Base-by-base conservation (phyloP, 2,797 vertebrate genomes). In the Malurus leucopterus region DNA sequence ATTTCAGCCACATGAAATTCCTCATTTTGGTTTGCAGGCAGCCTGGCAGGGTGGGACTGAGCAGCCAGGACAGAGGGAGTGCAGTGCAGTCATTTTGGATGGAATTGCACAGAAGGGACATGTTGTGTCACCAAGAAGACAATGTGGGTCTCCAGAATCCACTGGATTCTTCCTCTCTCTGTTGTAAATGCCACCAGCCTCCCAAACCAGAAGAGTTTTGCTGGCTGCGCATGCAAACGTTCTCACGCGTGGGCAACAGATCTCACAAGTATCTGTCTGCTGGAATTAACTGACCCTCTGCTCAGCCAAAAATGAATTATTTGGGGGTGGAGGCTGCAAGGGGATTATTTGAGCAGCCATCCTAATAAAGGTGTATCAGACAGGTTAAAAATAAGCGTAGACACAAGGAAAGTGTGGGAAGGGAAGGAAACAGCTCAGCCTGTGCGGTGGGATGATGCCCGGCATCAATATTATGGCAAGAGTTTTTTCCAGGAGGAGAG, bases 1-100 rank as follows among this genome's bases (percentile, higher is more conserved):
- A 38, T 84, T 84, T 92, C 72, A 88, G 89, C 62, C 75, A 71
- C 65, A 89, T 84, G 58, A 62, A 36, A 43, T 83, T 84, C 36
- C 47, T 57, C 43, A 83, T 84, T 93, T 62, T 50, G 17, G 47
- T 68, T 68, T 77, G 32, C 58, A 54, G 32, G 38, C 32, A 64
- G 64, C 38, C 61, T 70, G 51, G 43, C 9, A 12, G 49, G 59
- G 59, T 2, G 11, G 38, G 40, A 50, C 50, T 32, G 68, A 73
- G 26, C 50, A 73, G 50, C 38, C 32, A 55, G 30, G 57, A 57
- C 29, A 88, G 61, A 55, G 32, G 16, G 64, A 81, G 15, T 1
- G 4, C 57, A 46, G 61, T 36, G 57, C 57, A 84, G 3, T 36
- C 46, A 43, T 76, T 87, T 15, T 44, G 20, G 58, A 58, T 49